Evolutionary conservation across 2,888 invertebrate genomes (phyloP), one percentile per base, ranked within the genome.

Genomic region (Nemoura dubitans): DNA sequence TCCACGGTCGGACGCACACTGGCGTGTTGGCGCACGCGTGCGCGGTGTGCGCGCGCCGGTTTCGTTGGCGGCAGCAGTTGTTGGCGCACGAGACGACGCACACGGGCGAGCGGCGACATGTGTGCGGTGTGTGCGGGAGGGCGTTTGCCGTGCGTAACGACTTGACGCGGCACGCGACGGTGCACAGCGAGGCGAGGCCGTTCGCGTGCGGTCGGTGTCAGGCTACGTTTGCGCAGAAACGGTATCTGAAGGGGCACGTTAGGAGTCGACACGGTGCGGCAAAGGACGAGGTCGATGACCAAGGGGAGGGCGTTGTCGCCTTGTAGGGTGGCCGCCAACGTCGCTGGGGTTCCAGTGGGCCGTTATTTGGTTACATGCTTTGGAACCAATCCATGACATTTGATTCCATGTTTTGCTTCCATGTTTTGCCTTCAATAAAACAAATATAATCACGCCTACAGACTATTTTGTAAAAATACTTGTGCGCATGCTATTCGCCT

Each of bases 121-220:
- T 94, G 0, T 95, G 95, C 89, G 94, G 95, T 90, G 89, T 94
- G 29, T 95, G 95, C 90, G 95, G 94, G 2, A 94, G 94, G 89
- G 93, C 93, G 89, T 95, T 95, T 91, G 93, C 94, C 21, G 94
- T 94, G 21, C 93, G 93, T 76, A 93, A 93, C 89, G 87, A 87
- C 25, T 90, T 94, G 42, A 91, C 91, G 26, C 91, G 94, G 0
- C 94, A 94, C 90, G 89, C 91, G 86, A 90, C 91, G 36, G 92
- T 93, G 87, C 94, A 94, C 80, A 78, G 90, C 0, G 90, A 90
- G 0, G 92, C 91, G 0, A 92, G 91, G 88, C 91, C 90, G 0
- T 92, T 87, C 76, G 28, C 76, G 28, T 87, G 87, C 29, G 0
- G 16, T 0, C 26, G 76, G 0, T 86, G 87, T 77, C 76, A 77